phyloP scores from a whole-genome alignment of 2,113 vertebrate genomes.

The Catharus bicknelli region DNA sequence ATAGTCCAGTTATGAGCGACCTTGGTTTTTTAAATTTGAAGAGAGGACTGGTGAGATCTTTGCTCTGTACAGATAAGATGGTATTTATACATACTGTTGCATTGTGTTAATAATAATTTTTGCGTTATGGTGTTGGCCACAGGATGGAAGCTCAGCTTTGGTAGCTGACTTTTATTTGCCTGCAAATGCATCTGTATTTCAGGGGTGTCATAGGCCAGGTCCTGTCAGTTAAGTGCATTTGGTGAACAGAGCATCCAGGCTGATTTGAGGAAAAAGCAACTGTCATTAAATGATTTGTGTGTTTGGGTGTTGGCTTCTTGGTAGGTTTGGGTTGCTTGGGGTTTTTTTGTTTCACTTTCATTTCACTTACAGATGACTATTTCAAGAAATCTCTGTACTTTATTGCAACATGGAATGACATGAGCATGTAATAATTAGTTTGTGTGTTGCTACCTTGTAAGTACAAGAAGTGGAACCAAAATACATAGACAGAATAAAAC shows the following conservation, averaged over 20 bases:
- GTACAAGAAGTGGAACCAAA: background rate
- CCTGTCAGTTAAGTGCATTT: background rate
- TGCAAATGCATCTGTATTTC: background rate
- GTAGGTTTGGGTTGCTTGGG: background rate
- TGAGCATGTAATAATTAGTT: background rate
- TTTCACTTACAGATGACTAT: background rate
- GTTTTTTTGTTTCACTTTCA: background rate
- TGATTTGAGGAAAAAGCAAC: background rate
- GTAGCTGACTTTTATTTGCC: background rate
- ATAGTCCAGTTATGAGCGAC: background rate
- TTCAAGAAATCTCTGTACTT: background rate
- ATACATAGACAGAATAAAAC: background rate
- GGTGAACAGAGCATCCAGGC: background rate
- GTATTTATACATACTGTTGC: background rate
- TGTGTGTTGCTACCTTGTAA: background rate
- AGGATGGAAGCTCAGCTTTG: background rate
- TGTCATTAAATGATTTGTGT: background rate
- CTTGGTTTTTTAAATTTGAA: background rate
- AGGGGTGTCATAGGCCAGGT: background rate
- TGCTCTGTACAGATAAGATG: background rate
- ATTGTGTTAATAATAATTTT: background rate
- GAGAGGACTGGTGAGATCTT: background rate
- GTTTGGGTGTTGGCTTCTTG: background rate
- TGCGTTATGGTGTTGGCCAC: background rate
- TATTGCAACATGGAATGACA: background rate